These are phyloP conservation scores for Dicycla oo DNA, from an alignment of 2,888 invertebrate genomes.

Conservation along the genomic window DNA sequence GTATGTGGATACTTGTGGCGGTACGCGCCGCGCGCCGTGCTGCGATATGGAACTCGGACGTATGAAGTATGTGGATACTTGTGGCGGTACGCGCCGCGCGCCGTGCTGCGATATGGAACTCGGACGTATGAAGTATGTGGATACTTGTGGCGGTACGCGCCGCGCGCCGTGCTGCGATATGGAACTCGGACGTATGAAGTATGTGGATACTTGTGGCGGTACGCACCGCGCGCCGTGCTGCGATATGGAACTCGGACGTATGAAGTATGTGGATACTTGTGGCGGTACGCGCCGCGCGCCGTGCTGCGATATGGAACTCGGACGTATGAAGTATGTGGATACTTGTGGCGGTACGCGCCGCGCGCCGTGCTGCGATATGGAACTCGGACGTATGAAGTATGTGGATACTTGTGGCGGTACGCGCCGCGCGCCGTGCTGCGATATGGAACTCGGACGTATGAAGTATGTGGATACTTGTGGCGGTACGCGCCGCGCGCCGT, in stretches of 20 bases:
- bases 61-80: no score
- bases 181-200: conserved; percentile 20
- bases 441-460: no score
- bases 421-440: not conserved
- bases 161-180: not conserved
- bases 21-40: not conserved
- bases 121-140: conserved; percentile 51
- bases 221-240: not conserved
- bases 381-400: not conserved
- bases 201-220: not conserved
- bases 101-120: conserved; percentile 22
- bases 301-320: no score
- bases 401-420: not conserved
- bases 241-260: no score
- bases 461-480: not conserved
- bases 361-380: no score
- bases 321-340: not conserved
- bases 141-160: no score
- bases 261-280: not conserved
- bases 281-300: not conserved
- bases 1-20: no score
- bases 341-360: no score
- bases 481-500: not conserved
- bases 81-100: no score
- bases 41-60: conserved; percentile 35